Evolutionary conservation across 2,888 invertebrate species (phyloP).

Genomic region (Scaptomyza polygonia): DNA sequence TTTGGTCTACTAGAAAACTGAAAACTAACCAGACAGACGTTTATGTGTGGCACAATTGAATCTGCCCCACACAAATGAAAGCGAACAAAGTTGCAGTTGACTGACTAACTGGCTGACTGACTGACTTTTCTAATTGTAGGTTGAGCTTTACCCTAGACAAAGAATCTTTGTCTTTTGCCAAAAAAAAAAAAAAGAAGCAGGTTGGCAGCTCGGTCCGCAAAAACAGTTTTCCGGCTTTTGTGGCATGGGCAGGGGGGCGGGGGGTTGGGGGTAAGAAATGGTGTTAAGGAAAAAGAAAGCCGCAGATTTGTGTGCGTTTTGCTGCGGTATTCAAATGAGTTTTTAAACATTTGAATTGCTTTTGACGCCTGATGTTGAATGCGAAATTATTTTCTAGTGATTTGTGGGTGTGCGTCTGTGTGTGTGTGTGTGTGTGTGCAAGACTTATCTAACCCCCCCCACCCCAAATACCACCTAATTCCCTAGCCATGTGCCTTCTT

Average conservation of each 20-base stretch:
- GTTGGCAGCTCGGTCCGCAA: constrained; percentile 5
- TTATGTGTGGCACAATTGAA: constrained; percentile 9
- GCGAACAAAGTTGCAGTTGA: constrained; percentile 3
- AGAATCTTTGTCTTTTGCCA: constrained; percentile 28
- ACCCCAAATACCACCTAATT: not conserved
- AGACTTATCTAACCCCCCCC: not conserved
- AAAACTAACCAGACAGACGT: not conserved
- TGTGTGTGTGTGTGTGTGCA: not conserved
- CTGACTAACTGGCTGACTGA: not conserved
- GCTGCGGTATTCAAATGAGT: constrained; percentile 67
- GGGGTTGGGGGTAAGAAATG: too few species aligned
- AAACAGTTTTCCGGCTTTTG: not conserved
- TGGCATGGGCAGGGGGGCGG: too few species aligned
- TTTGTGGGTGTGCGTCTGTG: constrained; percentile 38
- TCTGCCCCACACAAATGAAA: constrained; percentile 11
- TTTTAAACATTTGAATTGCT: constrained; percentile 73
- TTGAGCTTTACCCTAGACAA: constrained; percentile 31
- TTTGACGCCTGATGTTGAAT: constrained; percentile 72
- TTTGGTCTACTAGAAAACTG: not conserved
- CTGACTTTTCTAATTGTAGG: not conserved
- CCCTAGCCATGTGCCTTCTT: not conserved
- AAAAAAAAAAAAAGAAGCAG: not conserved
- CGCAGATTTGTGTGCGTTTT: constrained; percentile 51
- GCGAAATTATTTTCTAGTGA: constrained; percentile 68
- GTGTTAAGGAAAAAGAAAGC: constrained; percentile 8